phyloP scores from a whole-genome alignment of 2,797 vertebrate species.

The Micromesistius poutassou region DNA sequence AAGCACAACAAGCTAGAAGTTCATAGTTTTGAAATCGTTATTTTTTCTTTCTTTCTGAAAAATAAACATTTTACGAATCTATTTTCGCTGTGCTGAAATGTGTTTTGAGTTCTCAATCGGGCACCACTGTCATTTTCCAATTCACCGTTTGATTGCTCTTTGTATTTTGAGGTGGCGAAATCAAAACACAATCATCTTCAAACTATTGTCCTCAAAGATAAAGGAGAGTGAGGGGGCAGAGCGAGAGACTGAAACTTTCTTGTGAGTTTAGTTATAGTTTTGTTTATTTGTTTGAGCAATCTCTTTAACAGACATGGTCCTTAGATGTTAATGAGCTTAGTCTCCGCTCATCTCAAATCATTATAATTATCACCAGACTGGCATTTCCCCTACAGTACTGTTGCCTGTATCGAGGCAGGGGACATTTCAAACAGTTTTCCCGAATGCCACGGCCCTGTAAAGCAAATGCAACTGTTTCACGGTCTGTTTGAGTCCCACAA shows the following conservation, averaged over 20 bases:
- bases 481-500: constrained; percentile 20
- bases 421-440: neutral
- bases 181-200: constrained; percentile 23
- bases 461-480: constrained; percentile 21
- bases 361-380: constrained; percentile 69
- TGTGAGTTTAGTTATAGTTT: constrained; percentile 43
- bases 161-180: neutral
- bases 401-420: constrained; percentile 12
- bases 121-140: too few relatives aligned
- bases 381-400: constrained; percentile 40
- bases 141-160: too few relatives aligned
- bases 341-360: constrained; percentile 60
- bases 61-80: too few relatives aligned
- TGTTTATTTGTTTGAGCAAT: constrained; percentile 58
- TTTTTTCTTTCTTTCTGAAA: too few relatives aligned
- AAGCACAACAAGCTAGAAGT: too few relatives aligned
- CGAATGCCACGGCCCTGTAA: constrained; percentile 18
- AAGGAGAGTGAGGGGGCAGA: constrained; percentile 10
- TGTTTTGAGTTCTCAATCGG: too few relatives aligned
- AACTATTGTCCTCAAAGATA: constrained; percentile 6
- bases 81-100: too few relatives aligned
- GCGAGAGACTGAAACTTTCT: constrained; percentile 21
- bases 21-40: too few relatives aligned
- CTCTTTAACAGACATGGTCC: constrained; percentile 62
- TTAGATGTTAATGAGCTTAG: constrained; percentile 62